A percentile compares a stretch with the other conserved stretches of the same genome.
These are phyloP conservation scores for Penaeus vannamei DNA, from an alignment of 1,140 invertebrate species.

Conservation along the genomic window DNA sequence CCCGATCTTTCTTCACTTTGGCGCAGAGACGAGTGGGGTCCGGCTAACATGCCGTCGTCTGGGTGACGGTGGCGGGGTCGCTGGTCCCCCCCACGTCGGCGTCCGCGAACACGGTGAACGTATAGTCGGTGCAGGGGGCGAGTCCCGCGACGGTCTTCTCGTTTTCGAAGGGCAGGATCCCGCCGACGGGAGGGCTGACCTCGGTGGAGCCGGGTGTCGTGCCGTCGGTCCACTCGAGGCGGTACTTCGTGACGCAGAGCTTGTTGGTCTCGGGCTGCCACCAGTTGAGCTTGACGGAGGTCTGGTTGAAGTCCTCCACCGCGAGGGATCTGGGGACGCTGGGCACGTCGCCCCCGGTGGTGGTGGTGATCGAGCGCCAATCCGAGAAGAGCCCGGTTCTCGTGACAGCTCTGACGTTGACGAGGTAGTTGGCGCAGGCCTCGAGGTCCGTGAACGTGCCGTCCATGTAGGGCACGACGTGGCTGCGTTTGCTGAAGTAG, in stretches of 20 bases:
- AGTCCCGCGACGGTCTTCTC: slow-evolving; percentile 1
- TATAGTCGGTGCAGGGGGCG: background rate
- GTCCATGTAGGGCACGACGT: background rate
- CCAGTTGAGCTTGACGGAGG: slow-evolving; percentile 45
- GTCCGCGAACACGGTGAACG: slow-evolving; percentile 14
- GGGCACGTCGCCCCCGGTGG: slow-evolving; percentile 23
- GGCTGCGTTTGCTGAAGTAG: background rate
- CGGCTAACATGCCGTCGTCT: background rate
- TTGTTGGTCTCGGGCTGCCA: slow-evolving; percentile 35
- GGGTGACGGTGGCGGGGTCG: background rate
- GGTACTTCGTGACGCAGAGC: slow-evolving; percentile 22
- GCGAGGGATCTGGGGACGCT: slow-evolving; percentile 20
- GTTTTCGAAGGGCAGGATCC: background rate
- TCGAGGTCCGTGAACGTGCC: slow-evolving; percentile 30
- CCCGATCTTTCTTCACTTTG: too few species aligned
- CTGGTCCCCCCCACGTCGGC: slow-evolving; percentile 4
- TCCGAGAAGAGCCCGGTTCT: background rate
- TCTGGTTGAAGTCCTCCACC: background rate
- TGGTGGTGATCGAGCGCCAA: background rate
- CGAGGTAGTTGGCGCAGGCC: slow-evolving; percentile 48
- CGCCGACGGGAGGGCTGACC: background rate
- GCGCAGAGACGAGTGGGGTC: too few species aligned
- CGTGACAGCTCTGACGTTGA: slow-evolving; percentile 26
- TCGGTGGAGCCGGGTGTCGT: too few species aligned
- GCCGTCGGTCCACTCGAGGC: background rate